Evolutionary conservation across 2,797 vertebrate genomes (phyloP).

Genomic region (Avahi laniger): DNA sequence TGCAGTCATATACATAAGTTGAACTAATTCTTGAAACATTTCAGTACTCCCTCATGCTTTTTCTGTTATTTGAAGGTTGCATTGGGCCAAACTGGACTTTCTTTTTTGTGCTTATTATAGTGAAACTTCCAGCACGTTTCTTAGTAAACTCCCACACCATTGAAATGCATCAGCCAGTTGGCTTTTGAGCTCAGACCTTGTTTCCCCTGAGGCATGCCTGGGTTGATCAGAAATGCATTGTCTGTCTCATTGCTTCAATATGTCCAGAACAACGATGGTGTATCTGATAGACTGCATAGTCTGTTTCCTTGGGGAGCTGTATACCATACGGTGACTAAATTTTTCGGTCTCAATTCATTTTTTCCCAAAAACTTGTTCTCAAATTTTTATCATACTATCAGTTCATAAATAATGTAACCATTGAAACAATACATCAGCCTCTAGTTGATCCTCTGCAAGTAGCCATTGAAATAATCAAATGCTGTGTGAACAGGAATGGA

Average conservation of each 20-base stretch:
- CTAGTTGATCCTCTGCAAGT: constrained; percentile 80
- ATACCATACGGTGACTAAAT: constrained; percentile 80
- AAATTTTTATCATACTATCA: constrained; percentile 76
- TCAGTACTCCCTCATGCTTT: constrained; percentile 52
- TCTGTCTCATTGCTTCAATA: constrained; percentile 77
- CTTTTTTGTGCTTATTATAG: constrained; percentile 73
- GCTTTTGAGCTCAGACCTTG: constrained; percentile 80
- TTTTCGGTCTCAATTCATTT: constrained; percentile 58
- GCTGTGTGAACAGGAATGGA: constrained; percentile 67
- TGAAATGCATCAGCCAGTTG: constrained; percentile 63
- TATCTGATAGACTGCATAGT: constrained; percentile 69
- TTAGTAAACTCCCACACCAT: constrained; percentile 69
- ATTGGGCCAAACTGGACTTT: constrained; percentile 59
- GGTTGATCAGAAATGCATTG: constrained; percentile 79
- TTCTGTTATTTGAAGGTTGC: constrained; percentile 51
- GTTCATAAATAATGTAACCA: constrained; percentile 79
- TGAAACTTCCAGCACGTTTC: constrained; percentile 75
- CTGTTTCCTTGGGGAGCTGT: constrained; percentile 79
- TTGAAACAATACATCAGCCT: constrained; percentile 61
- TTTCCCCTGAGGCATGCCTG: constrained; percentile 82
- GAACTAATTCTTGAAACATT: constrained; percentile 59
- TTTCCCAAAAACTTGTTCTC: constrained; percentile 74
- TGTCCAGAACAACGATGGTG: constrained; percentile 65
- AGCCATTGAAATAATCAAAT: constrained; percentile 74
- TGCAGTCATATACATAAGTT: not conserved